Base-by-base conservation (phyloP, 2,113 vertebrate species). In the Aythya baeri region DNA sequence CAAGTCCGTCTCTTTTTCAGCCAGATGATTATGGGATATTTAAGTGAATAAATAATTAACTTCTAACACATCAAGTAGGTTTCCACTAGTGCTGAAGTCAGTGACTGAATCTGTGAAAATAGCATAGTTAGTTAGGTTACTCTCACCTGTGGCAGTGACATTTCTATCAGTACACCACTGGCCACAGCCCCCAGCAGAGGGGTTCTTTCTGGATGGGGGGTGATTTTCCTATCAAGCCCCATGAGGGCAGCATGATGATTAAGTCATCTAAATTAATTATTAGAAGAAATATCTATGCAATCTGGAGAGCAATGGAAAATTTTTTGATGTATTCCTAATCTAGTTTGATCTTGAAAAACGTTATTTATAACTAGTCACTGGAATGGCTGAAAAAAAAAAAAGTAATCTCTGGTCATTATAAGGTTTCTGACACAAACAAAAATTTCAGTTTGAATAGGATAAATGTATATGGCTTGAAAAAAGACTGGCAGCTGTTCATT, bases 391-490 rank as follows among this genome's bases (percentile, higher is more conserved):
- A 44, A 44, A 44, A 17, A 44, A 44, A 44, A 4, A 44, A 44
- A 50, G n/a, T 72, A 71, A 83, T 57, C 76, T 58, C 86, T 93
- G 91, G 89, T 94, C 77, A 81, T 59, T 77, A 87, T 74, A 83
- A 95, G 65, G 61, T 57, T 70, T 32, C 83, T 46, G 87, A 83
- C 77, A 36, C 81, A 86, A 86, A 61, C 25, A 63, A 44, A 76
- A 89, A 62, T 76, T 57, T 82, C 81, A 91, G 79, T 94, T 87
- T 89, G 75, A 93, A 41, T 31, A 73, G 68, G 83, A 81, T 95
- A 86, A 70, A 76, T 83, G 74, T 85, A 83, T 80, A 71, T 72
- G 38, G 49, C 83, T 91, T 84, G 66, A 81, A 81, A 94, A 86
- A 34, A 66, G 46, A 54, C 38, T 52, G 61, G 46, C 63, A 38